Percentiles rank a stretch among this genome's conserved stretches.
These are phyloP conservation scores for Leptobrachium leishanense DNA, from an alignment of 2,113 vertebrate species.

Conservation along the genomic window DNA sequence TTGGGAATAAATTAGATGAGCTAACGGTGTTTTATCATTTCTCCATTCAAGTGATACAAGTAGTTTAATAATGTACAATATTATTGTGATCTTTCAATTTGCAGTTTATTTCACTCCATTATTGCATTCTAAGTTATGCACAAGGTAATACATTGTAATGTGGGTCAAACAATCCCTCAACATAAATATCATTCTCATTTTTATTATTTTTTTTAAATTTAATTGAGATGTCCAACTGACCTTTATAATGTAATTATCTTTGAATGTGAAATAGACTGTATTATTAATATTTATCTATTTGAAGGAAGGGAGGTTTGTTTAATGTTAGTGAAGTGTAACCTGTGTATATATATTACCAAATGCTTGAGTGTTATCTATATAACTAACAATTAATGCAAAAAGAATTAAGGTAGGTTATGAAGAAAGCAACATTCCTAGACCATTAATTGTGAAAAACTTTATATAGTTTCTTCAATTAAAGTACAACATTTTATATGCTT, in stretches of 20 bases:
- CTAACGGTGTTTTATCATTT: conserved; percentile 48
- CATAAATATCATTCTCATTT: not conserved
- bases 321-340: too few relatives aligned
- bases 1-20: conserved; percentile 51
- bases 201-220: not conserved
- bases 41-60: conserved; percentile 49
- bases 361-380: too few relatives aligned
- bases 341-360: too few relatives aligned
- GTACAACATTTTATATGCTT: too few relatives aligned
- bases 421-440: too few relatives aligned
- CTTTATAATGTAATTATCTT: not conserved
- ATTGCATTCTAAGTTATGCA: conserved; percentile 33
- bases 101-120: conserved; percentile 42
- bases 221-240: not conserved
- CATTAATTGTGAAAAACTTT: too few relatives aligned
- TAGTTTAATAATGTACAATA: conserved; percentile 51
- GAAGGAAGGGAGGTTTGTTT: too few relatives aligned
- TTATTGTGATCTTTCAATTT: conserved; percentile 50
- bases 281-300: too few relatives aligned
- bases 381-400: too few relatives aligned
- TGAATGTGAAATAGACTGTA: too few relatives aligned
- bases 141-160: conserved; percentile 9
- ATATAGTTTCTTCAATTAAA: too few relatives aligned
- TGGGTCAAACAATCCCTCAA: not conserved
- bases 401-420: too few relatives aligned